phyloP scores from a whole-genome alignment of 2,888 invertebrate genomes.

The Drosophila anceps region DNA sequence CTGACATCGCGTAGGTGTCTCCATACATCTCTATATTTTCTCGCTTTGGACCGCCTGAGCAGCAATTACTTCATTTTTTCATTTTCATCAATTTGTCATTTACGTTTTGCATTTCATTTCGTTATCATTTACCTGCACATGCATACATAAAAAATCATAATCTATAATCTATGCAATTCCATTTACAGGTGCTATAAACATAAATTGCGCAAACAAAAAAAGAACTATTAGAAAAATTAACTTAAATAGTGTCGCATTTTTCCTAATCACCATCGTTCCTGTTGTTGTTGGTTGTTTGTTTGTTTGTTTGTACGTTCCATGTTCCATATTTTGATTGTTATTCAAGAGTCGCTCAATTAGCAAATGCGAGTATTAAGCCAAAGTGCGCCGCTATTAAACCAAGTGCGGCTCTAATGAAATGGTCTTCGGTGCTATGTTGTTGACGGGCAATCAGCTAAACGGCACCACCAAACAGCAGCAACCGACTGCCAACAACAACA shows the following conservation, averaged over 20 bases:
- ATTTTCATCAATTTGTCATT: conserved; percentile 44
- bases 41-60: conserved; percentile 8
- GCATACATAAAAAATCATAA: conserved; percentile 51
- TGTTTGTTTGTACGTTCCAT: too few relatives aligned
- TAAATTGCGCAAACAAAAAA: conserved; percentile 44
- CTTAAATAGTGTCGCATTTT: conserved; percentile 41
- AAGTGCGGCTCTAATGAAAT: conserved; percentile 84
- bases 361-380: conserved; percentile 24
- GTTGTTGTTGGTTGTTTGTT: conserved; percentile 33
- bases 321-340: conserved; percentile 33
- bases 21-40: conserved; percentile 21
- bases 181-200: conserved; percentile 71
- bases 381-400: conserved; percentile 64
- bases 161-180: conserved; percentile 68
- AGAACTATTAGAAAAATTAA: conserved; percentile 28
- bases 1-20: conserved; percentile 20
- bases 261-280: conserved; percentile 23
- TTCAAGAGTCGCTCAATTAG: conserved; percentile 20
- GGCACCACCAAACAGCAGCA: conserved; percentile 73
- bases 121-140: conserved; percentile 36
- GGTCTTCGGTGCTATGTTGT: conserved; percentile 86
- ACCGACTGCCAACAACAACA: conserved; percentile 36
- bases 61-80: conserved; percentile 22
- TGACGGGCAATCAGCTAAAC: conserved; percentile 84
- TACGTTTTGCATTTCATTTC: conserved; percentile 33